These are phyloP conservation scores for Thunnus thynnus DNA, from an alignment of 2,113 vertebrate genomes.

Conservation along the genomic window DNA sequence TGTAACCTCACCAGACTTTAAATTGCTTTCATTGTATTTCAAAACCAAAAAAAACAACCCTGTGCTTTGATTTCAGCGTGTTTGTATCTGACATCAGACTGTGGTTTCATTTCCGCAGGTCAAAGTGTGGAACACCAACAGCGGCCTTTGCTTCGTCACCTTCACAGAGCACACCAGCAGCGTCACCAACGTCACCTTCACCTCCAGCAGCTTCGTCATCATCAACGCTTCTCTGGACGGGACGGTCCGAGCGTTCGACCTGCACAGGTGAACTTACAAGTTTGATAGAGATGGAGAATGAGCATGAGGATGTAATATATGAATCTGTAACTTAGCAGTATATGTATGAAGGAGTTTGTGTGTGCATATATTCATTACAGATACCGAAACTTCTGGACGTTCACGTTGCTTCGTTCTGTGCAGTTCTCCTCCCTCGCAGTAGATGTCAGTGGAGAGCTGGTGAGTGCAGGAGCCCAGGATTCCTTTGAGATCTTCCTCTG, in stretches of 20 bases:
- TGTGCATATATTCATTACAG: conserved; percentile 56
- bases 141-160: conserved; percentile 96
- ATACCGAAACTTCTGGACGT: conserved; percentile 97
- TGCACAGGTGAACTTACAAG: conserved; percentile 89
- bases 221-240: conserved; percentile 95
- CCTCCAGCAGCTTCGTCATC: conserved; percentile 90
- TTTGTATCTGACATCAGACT: not conserved
- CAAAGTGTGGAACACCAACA: conserved; percentile 96
- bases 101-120: conserved; percentile 82
- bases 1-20: no score
- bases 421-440: conserved; percentile 96
- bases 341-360: not conserved
- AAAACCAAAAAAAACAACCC: no score
- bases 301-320: not conserved
- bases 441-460: conserved; percentile 93
- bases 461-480: conserved; percentile 95
- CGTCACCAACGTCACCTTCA: conserved; percentile 91
- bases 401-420: conserved; percentile 91
- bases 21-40: no score
- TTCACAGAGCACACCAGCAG: conserved; percentile 96
- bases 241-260: conserved; percentile 95
- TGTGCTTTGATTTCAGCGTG: no score
- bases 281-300: not conserved
- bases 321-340: not conserved
- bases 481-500: conserved; percentile 97